Conservation (phyloP, 2,113 vertebrate genomes). For the Dromiciops gliroides region DNA sequence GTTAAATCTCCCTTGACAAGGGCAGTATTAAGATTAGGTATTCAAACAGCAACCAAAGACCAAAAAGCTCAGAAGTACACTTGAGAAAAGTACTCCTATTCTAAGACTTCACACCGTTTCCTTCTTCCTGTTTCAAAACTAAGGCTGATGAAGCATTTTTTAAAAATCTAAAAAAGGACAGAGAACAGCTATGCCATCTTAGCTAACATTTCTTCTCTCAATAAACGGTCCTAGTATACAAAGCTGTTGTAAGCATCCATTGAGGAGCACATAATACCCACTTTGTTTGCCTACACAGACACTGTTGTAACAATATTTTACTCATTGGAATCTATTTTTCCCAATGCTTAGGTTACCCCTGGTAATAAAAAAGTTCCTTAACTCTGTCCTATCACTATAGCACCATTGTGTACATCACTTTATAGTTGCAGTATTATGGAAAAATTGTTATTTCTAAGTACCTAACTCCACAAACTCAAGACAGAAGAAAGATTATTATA, state of each 20-base stretch:
- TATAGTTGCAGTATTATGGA: not conserved
- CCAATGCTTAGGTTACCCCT: slow-evolving; percentile 49
- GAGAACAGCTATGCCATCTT: slow-evolving; percentile 66
- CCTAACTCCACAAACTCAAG: slow-evolving; percentile 34
- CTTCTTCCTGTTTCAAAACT: slow-evolving; percentile 56
- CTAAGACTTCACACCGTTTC: slow-evolving; percentile 11
- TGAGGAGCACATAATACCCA: slow-evolving; percentile 80
- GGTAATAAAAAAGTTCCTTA: slow-evolving; percentile 35
- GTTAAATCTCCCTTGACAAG: slow-evolving; percentile 51
- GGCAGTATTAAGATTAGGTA: not conserved
- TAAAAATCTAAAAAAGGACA: slow-evolving; percentile 53
- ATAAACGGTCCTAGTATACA: slow-evolving; percentile 78
- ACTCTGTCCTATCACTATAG: slow-evolving; percentile 21
- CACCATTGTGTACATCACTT: slow-evolving; percentile 37
- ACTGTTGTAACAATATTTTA: slow-evolving; percentile 65
- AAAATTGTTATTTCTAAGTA: slow-evolving; percentile 27
- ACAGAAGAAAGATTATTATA: not conserved
- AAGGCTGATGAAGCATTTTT: slow-evolving; percentile 68
- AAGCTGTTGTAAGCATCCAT: slow-evolving; percentile 77
- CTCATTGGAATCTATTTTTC: slow-evolving; percentile 57
- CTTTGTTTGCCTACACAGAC: slow-evolving; percentile 81
- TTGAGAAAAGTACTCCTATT: not conserved
- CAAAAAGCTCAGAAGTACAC: slow-evolving; percentile 48
- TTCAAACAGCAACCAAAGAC: slow-evolving; percentile 42
- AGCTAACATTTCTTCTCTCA: slow-evolving; percentile 79